Conservation (phyloP, 1,140 invertebrate genomes). For the Nasonia vitripennis region DNA sequence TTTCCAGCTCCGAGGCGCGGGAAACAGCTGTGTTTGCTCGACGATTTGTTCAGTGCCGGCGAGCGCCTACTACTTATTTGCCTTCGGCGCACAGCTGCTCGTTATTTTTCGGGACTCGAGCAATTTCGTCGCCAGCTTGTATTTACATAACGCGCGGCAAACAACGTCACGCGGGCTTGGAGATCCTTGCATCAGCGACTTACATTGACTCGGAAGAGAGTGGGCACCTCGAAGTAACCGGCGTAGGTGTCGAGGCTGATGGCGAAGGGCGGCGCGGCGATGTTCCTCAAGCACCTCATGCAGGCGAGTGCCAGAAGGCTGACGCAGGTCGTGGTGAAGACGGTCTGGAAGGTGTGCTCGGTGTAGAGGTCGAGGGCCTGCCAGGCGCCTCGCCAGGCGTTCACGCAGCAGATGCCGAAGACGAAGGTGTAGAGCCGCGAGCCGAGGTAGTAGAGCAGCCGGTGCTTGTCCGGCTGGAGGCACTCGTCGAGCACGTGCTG, state of each 20-base stretch:
- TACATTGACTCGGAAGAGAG: slow-evolving; percentile 85
- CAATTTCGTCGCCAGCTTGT: too few species aligned
- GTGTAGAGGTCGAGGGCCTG: slow-evolving; percentile 83
- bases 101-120: too few species aligned
- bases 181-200: slow-evolving; percentile 67
- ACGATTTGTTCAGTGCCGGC: too few species aligned
- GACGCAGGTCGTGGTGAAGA: slow-evolving; percentile 78
- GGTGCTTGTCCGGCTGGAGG: slow-evolving; percentile 81
- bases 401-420: slow-evolving; percentile 87
- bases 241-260: slow-evolving; percentile 83
- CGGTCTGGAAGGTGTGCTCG: slow-evolving; percentile 75
- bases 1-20: too few species aligned
- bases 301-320: slow-evolving; percentile 80
- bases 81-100: too few species aligned
- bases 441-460: slow-evolving; percentile 81
- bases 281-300: slow-evolving; percentile 83
- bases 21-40: too few species aligned
- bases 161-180: too few species aligned
- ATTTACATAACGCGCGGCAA: too few species aligned
- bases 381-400: slow-evolving; percentile 90
- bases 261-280: slow-evolving; percentile 87
- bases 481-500: slow-evolving; percentile 79
- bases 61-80: too few species aligned
- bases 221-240: slow-evolving; percentile 88
- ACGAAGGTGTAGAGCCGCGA: slow-evolving; percentile 85